These are phyloP conservation scores for Polyodon spathula DNA, from an alignment of 2,113 vertebrate genomes.

Conservation along the genomic window DNA sequence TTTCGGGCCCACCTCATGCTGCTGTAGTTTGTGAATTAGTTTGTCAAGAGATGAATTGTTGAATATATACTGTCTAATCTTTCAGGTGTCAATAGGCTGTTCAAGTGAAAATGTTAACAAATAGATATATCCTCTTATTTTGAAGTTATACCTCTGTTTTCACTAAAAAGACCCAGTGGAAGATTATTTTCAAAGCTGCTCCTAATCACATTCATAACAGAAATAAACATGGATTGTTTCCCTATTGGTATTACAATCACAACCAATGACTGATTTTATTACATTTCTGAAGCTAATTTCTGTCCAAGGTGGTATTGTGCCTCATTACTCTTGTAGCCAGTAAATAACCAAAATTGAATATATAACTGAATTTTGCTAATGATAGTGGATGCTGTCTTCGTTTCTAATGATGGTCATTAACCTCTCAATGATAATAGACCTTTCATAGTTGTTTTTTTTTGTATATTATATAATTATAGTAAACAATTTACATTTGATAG, in stretches of 20 bases:
- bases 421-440: conserved; percentile 75
- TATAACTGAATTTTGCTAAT: conserved; percentile 97
- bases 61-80: too few species aligned
- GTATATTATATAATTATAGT: too few species aligned
- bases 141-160: conserved; percentile 32
- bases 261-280: conserved; percentile 93
- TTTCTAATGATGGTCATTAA: conserved; percentile 81
- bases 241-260: conserved; percentile 67
- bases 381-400: conserved; percentile 83
- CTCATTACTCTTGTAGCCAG: conserved; percentile 88
- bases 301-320: conserved; percentile 76
- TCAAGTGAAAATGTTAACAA: not conserved
- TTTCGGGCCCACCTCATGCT: too few species aligned
- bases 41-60: too few species aligned
- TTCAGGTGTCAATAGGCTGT: too few species aligned
- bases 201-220: conserved; percentile 67
- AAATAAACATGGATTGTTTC: conserved; percentile 68
- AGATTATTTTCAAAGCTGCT: conserved; percentile 37
- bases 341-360: conserved; percentile 97
- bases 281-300: conserved; percentile 98
- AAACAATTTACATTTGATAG: too few species aligned
- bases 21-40: too few species aligned
- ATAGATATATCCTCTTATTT: not conserved
- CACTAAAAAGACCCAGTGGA: conserved; percentile 42
- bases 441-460: conserved; percentile 62